Evolutionary conservation across 2,797 vertebrate species (phyloP), one percentile per base, ranked within the genome.

Genomic region (Manis pentadactyla): DNA sequence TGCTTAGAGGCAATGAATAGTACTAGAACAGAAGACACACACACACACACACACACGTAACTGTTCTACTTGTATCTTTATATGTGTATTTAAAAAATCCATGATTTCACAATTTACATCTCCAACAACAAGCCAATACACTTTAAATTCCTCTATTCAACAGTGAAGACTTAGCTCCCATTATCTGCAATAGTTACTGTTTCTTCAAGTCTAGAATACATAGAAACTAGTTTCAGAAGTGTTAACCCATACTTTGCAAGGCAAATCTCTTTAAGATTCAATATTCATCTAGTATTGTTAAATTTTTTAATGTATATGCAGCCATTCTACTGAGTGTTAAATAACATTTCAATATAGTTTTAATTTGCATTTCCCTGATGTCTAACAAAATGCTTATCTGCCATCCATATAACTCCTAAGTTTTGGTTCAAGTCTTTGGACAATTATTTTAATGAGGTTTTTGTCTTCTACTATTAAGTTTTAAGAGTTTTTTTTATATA

Each of bases 371-470:
- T 73, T 83, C n/a, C 55, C 42, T 73, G 37, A 78, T 78, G 31
- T 57, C 31, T 83, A 87, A 78, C 18, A 81, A 66, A 29, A 64
- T 89, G 49, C 25, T 69, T 83, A 46, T 27, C 57, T 55, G 51
- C 10, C 37, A 89, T 49, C 66, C 53, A 46, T 27, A 0, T 68
- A 87, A 42, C 49, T 94, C 83, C 59, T 94, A 61, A 69, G 73
- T 19, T 57, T 37, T 75, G 18, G 68, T 83, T 94, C 68, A 57
- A 94, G 31, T 64, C 37, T 87, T 93, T 69, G 73, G 49, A 39
- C 23, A 29, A 64, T 64, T 81, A 87, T 73, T 93, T 82, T 42
- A 93, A 73, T 42, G 31, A 73, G 57, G 57, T 53, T 93, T 79
- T 93, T 69, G 27, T 73, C 6, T 69, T 86, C 31, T 51, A 93